Conservation (phyloP, 1,140 invertebrate genomes). For the Diabrotica undecimpunctata region DNA sequence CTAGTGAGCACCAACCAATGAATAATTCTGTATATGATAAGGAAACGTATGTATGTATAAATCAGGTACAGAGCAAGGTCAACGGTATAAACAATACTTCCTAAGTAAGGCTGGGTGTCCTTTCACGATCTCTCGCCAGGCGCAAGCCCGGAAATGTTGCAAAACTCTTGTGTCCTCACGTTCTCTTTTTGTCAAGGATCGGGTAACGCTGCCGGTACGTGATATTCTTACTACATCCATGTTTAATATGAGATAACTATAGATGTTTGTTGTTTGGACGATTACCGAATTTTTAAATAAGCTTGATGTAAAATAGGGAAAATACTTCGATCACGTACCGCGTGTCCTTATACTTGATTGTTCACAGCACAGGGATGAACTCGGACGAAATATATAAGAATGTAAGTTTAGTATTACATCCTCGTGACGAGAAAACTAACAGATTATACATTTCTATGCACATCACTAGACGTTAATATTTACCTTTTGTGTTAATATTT, state of each 20-base stretch:
- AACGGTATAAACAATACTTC: slow-evolving; percentile 30
- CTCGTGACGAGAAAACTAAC: no score
- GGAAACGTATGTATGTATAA: slow-evolving; percentile 22
- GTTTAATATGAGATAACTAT: neutral
- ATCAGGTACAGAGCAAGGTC: slow-evolving; percentile 32
- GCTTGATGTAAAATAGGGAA: neutral
- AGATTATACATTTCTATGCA: no score
- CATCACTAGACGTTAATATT: no score
- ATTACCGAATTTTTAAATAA: slow-evolving; percentile 3
- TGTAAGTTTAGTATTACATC: no score
- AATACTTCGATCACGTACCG: neutral
- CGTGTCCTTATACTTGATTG: neutral
- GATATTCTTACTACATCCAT: neutral
- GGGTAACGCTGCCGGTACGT: slow-evolving; percentile 7
- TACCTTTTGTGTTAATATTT: no score
- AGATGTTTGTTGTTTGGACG: neutral
- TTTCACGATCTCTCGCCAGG: slow-evolving; percentile 32
- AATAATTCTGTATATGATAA: neutral
- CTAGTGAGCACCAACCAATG: no score
- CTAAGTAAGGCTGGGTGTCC: slow-evolving; percentile 40
- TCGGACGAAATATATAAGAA: no score
- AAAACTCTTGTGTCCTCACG: slow-evolving; percentile 27
- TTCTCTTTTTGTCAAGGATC: slow-evolving; percentile 36
- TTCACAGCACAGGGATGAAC: neutral
- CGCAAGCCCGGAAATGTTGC: slow-evolving; percentile 25